Base-by-base conservation (phyloP, 2,797 vertebrate genomes). In the Prionace glauca region DNA sequence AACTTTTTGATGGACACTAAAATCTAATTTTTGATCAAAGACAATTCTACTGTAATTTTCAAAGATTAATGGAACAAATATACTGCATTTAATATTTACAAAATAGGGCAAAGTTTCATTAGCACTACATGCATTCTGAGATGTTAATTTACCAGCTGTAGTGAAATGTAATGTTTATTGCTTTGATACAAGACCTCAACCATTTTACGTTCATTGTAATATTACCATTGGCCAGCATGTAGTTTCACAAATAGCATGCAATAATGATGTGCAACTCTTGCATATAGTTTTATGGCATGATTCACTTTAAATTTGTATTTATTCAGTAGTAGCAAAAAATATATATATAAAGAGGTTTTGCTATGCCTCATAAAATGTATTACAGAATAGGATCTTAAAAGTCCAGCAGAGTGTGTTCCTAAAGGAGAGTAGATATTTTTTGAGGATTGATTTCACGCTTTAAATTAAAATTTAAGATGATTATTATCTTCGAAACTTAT, bases 181-280 rank as follows among this genome's bases (percentile, higher is more conserved):
- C 97, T 97, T 97, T 96, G 96, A 97, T 96, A 97, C 97, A 96
- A 97, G 97, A 97, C 97, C 97, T 97, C 96, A 96, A 96, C 96
- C 96, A 97, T 96, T 97, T 98, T 98, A 97, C 97, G 97, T 97
- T 97, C 96, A 96, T 97, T 98, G 97, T 97, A 97, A 97, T 97
- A 98, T 97, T 98, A 98, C 97, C 98, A 98, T 97, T 98, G 97
- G 98, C 96, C 97, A 98, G 98, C 99, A 98, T 98, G 98, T 98
- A 97, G 97, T 97, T 97, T 98, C 98, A 97, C 97, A 97, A 97
- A 98, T 97, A 97, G 99, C 99, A 99, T 99, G 99, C 98, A 97
- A 98, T 98, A 97, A 96, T 62, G 56, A 96, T 97, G 97, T 98
- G 97, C 97, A 97, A 96, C 95, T 97, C 97, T 97, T 98, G 97